These are phyloP conservation scores for Folsomia manolachei DNA, from an alignment of 2,888 invertebrate species.

Conservation along the genomic window DNA sequence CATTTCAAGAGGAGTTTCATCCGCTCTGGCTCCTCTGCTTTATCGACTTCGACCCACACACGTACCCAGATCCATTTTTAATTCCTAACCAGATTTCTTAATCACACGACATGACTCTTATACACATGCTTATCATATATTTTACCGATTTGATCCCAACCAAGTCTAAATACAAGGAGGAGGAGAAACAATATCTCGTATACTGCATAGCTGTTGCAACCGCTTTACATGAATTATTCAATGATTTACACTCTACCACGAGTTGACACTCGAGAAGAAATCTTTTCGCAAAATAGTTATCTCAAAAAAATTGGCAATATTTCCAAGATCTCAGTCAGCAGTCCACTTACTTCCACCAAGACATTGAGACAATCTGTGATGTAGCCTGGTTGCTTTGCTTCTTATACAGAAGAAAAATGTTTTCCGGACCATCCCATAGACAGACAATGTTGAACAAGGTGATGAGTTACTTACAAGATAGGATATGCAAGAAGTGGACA, in stretches of 20 bases:
- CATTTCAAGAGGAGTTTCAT: background rate
- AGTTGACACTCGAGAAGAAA: background rate
- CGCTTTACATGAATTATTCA: background rate
- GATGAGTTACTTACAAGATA: slow-evolving; percentile 10
- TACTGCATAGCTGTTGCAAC: too few species aligned
- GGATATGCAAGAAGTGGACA: background rate
- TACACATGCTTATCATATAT: background rate
- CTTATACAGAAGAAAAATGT: too few species aligned
- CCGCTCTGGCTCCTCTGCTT: too few species aligned
- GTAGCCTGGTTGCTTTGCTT: too few species aligned
- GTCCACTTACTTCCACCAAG: background rate
- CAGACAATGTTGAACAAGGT: background rate
- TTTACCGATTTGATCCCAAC: too few species aligned
- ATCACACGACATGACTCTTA: too few species aligned
- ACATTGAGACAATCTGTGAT: too few species aligned
- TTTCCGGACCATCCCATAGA: background rate
- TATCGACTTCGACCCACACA: background rate
- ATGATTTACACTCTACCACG: slow-evolving; percentile 1
- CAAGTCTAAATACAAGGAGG: too few species aligned
- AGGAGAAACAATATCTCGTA: too few species aligned
- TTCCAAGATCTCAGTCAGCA: background rate
- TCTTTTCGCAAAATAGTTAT: background rate
- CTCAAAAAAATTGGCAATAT: slow-evolving; percentile 3
- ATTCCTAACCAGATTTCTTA: background rate
- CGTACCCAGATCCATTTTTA: background rate